phyloP scores from a whole-genome alignment of 2,113 vertebrate species.

The Etheostoma spectabile region DNA sequence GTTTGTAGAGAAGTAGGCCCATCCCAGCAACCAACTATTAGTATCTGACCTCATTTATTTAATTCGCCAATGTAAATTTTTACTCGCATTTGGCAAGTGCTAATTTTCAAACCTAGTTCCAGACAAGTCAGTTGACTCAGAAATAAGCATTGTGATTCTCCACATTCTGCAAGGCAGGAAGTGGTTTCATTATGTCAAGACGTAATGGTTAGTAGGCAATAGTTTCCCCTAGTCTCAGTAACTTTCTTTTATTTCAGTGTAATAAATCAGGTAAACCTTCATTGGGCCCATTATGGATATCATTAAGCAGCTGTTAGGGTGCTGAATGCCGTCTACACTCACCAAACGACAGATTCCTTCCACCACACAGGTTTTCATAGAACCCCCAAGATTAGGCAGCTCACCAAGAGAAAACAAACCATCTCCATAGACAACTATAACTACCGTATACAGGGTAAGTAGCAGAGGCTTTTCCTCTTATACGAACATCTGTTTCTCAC shows the following conservation, averaged over 20 bases:
- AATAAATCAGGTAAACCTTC: neutral
- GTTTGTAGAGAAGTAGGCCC: too few species aligned
- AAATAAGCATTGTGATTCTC: neutral
- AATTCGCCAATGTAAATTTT: too few species aligned
- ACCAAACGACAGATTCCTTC: conserved; percentile 19
- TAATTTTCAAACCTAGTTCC: too few species aligned
- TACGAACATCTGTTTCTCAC: neutral
- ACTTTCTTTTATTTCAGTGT: neutral
- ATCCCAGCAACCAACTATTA: too few species aligned
- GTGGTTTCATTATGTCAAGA: neutral
- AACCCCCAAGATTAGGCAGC: neutral
- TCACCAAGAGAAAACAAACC: neutral
- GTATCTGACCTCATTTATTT: too few species aligned
- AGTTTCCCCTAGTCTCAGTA: neutral
- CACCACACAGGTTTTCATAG: conserved; percentile 22
- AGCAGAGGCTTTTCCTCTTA: neutral
- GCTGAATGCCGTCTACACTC: neutral
- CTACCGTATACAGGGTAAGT: neutral
- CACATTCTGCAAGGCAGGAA: neutral
- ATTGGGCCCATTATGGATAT: neutral
- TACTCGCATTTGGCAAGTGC: too few species aligned
- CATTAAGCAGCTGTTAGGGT: conserved; percentile 28
- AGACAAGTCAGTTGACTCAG: neutral
- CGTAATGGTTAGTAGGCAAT: neutral
- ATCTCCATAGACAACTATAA: neutral